Base-by-base conservation (phyloP, 1,140 invertebrate genomes). In the Drosophila ogumai region DNA sequence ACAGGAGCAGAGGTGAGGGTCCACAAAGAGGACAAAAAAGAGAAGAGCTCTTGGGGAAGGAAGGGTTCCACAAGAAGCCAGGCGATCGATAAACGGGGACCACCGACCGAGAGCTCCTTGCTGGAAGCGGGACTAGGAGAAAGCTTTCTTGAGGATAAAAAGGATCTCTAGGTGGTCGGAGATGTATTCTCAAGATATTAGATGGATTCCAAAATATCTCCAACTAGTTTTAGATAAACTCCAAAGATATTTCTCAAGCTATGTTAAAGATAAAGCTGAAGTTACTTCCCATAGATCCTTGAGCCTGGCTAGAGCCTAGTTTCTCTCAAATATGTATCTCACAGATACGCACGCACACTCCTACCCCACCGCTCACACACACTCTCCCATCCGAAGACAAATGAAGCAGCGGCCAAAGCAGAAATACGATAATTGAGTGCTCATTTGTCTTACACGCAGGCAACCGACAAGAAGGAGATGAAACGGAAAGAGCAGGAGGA, bases 371-470 rank as follows among this genome's bases (percentile, higher is more conserved):
- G 3, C 15, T 63, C 46, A 28, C 64, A 32, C 5, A 17, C 10
- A 28, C 44, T n/a, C n/a, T 25, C 15, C 6, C 17, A 31, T 34
- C 15, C 34, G 85, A 86, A 88, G 75, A 79, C 75, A 87, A 87
- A 86, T 86, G 82, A 86, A 87, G 75, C 75, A 79, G 84, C 75
- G 60, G 71, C 75, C 68, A 82, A 87, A 87, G 84, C 84, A 87
- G 84, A 87, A 80, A 87, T 88, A 90, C 85, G 85, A 90, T 87
- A 87, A 87, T 87, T 88, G 84, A 90, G 84, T 88, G 85, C 84
- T 87, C 84, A 87, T 87, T 87, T 87, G 85, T 87, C 84, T 87
- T 87, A 77, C 76, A 88, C 60, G 80, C 80, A 75, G 78, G 54
- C 77, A 67, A 78, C 75, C 58, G 66, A 78, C 52, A 63, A 61